Percentiles rank a stretch among this genome's conserved stretches.
These are phyloP conservation scores for Rhea americana DNA, from an alignment of 2,113 vertebrate species.

Conservation along the genomic window DNA sequence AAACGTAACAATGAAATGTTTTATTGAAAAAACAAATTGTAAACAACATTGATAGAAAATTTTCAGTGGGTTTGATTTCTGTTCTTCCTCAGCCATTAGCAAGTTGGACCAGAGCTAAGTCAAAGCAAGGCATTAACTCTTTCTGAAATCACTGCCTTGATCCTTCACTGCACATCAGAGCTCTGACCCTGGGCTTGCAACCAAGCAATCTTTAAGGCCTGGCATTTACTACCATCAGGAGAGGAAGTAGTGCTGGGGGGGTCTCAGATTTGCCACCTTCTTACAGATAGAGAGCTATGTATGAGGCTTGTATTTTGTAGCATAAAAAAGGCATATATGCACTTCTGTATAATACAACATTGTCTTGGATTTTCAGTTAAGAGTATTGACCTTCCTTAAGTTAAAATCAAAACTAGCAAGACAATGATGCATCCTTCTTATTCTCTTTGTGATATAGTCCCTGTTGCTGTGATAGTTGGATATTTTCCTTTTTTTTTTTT, in stretches of 20 bases:
- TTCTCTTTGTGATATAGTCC: not conserved
- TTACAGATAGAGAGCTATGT: not conserved
- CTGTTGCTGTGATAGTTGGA: not conserved
- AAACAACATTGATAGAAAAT: not conserved
- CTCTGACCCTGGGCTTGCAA: not conserved
- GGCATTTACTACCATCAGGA: not conserved
- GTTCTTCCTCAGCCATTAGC: not conserved
- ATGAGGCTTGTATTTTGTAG: not conserved
- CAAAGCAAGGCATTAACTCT: not conserved
- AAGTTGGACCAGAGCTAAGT: not conserved
- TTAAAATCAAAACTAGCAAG: conserved; percentile 1
- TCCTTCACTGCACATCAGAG: not conserved
- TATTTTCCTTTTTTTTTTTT: not conserved
- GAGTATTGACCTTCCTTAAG: not conserved
- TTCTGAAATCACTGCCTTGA: not conserved
- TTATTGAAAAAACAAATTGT: not conserved
- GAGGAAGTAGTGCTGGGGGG: not conserved
- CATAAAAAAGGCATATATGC: fast-evolving
- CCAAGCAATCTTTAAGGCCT: not conserved
- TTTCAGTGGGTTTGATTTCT: not conserved
- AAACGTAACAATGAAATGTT: not conserved
- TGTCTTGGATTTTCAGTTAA: not conserved
- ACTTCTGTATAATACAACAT: not conserved
- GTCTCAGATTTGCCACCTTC: not conserved
- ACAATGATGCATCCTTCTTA: not conserved